Evolutionary conservation across 2,888 invertebrate genomes (phyloP).

Genomic region (Thymelicus acteon): DNA sequence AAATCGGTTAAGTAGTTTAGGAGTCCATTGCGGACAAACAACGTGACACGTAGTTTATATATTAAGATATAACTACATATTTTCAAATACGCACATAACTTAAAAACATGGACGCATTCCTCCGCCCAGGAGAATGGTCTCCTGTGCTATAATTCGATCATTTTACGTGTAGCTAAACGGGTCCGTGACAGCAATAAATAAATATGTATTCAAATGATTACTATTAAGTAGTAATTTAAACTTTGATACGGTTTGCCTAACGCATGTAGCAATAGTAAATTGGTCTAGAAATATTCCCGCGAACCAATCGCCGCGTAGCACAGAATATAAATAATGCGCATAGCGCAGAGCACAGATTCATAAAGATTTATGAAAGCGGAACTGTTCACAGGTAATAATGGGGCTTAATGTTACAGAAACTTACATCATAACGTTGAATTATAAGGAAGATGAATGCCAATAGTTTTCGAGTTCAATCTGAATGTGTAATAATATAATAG

Average conservation of each 20-base stretch:
- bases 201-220: conserved; percentile 26
- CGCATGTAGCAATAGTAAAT: conserved; percentile 34
- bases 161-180: too few relatives aligned
- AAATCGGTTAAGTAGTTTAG: too few relatives aligned
- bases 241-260: conserved; percentile 34
- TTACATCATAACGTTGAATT: conserved; percentile 39
- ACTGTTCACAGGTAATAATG: conserved; percentile 37
- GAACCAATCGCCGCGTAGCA: conserved; percentile 30
- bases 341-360: conserved; percentile 36
- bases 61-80: too few relatives aligned
- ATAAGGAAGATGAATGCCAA: conserved; percentile 32
- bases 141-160: too few relatives aligned
- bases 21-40: too few relatives aligned
- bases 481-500: conserved; percentile 4
- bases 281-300: conserved; percentile 33
- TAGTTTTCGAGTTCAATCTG: conserved; percentile 23
- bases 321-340: conserved; percentile 36
- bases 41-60: too few relatives aligned
- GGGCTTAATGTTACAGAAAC: conserved; percentile 31
- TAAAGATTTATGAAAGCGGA: conserved; percentile 43
- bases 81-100: too few relatives aligned
- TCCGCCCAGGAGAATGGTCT: too few relatives aligned
- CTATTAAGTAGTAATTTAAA: conserved; percentile 18
- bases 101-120: too few relatives aligned
- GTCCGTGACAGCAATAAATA: background rate